Base-by-base conservation (phyloP, 2,888 invertebrate genomes). In the Cephus pulcher region DNA sequence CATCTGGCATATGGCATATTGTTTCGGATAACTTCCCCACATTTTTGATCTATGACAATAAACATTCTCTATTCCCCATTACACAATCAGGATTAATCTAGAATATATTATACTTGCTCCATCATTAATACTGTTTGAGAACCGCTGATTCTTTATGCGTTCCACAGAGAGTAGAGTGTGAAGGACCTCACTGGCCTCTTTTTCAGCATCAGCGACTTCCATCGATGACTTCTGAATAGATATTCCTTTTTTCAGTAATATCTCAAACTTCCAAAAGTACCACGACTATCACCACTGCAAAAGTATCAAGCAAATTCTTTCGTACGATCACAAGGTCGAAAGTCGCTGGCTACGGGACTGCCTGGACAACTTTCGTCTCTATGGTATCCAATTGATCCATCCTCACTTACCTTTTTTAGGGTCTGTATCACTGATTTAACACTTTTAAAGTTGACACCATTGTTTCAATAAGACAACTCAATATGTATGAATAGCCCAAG, bases 181-280 rank as follows among this genome's bases (percentile, higher is more conserved):
- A 77, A 95, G 92, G 73, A 95, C 95, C 91, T 95, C 95, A 87
- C 95, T 95, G 33, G 95, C 95, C 90, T 95, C 95, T 90, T 95
- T 95, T 91, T 95, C 95, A 68, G 95, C 95, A 80, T 94, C 93
- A 89, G 94, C 94, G 84, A 94, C 94, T 85, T 93, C 93, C 89
- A 94, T 74, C 30, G 32, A 71, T 33, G 71, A 23, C 32, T 56
- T 56, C 71, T 71, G 15, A 30, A 71, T 71, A 30, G 33, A 71
- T 32, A 71, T 12, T 71, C 30, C 3, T 30, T 12, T 71, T 71
- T 32, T 12, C 32, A 71, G 9, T 33, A 71, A 71, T 15, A 71
- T 30, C 32, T 11, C 23, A 32, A 71, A 30, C 12, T 30, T 71
- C 11, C 11, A 34, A 32, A 34, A 71, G 32, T 71, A 15, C 6